These are phyloP conservation scores for Bubo scandiacus DNA, from an alignment of 2,113 vertebrate genomes.

Conservation along the genomic window DNA sequence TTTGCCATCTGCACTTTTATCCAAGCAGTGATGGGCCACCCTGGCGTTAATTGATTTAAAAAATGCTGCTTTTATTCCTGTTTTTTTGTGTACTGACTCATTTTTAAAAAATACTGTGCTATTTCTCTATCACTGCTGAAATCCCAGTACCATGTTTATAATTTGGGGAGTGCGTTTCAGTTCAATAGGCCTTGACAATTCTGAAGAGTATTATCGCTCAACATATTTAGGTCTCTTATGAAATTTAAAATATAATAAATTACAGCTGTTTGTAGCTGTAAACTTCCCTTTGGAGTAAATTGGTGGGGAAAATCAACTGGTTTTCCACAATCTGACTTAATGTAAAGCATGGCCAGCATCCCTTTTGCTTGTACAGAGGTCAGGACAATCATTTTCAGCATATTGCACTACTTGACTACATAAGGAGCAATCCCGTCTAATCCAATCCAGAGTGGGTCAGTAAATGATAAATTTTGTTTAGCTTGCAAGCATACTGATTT, in stretches of 20 bases:
- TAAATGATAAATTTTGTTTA: slow-evolving; percentile 59
- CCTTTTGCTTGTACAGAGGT: neutral
- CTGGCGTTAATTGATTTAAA: neutral
- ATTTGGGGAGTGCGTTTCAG: slow-evolving; percentile 31
- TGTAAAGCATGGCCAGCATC: neutral
- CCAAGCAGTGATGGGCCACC: neutral
- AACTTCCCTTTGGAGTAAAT: neutral
- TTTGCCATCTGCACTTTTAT: neutral
- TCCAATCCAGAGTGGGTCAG: slow-evolving; percentile 20
- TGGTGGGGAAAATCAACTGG: slow-evolving; percentile 7
- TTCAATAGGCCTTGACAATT: slow-evolving; percentile 24
- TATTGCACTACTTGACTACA: slow-evolving; percentile 11
- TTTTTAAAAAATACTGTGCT: neutral
- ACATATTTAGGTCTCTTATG: neutral
- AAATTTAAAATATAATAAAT: slow-evolving; percentile 43
- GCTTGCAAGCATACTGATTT: slow-evolving; percentile 44
- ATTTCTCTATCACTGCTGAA: neutral
- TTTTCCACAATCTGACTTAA: slow-evolving; percentile 5
- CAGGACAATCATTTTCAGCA: neutral
- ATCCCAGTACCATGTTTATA: neutral
- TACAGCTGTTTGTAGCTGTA: slow-evolving; percentile 6
- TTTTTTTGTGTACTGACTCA: neutral
- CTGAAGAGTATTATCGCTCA: neutral
- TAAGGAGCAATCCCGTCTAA: slow-evolving; percentile 38
- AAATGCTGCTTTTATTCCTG: neutral